Percentiles rank a stretch among this genome's conserved stretches.
Evolutionary conservation across 2,797 vertebrate species (phyloP).

Genomic region (Urosaurus nigricauda): DNA sequence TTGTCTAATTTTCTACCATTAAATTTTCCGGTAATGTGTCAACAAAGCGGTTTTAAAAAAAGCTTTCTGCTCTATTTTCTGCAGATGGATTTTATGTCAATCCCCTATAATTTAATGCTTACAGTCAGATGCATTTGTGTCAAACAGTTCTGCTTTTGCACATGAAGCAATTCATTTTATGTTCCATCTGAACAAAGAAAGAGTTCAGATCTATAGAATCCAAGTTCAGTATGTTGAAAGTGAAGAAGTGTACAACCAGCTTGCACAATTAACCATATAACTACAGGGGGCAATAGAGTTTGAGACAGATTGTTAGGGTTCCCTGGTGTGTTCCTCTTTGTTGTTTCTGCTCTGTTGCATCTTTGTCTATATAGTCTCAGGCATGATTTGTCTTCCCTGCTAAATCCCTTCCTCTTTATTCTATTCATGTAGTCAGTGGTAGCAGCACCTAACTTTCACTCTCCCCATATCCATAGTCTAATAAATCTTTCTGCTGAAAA

Average conservation of each 20-base stretch:
- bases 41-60: neutral
- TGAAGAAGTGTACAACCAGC: neutral
- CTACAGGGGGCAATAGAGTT: neutral
- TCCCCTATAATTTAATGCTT: constrained; percentile 36
- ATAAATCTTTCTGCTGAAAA: neutral
- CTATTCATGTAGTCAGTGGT: neutral
- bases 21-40: constrained; percentile 24
- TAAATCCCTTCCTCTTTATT: too few species aligned
- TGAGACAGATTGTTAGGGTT: neutral
- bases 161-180: constrained; percentile 11
- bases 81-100: constrained; percentile 19
- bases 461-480: neutral
- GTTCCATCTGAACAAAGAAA: constrained; percentile 12
- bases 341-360: neutral
- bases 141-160: constrained; percentile 17
- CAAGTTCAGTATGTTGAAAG: neutral
- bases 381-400: too few species aligned
- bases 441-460: neutral
- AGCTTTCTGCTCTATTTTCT: constrained; percentile 2
- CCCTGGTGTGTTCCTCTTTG: neutral
- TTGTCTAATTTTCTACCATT: constrained; percentile 22
- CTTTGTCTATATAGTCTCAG: neutral
- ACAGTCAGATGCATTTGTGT: constrained; percentile 22
- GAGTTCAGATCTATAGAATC: constrained; percentile 2
- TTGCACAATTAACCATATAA: neutral